Evolutionary conservation across 2,797 vertebrate species (phyloP), one percentile per base, ranked within the genome.

Genomic region (Eupleurogrammus muticus): DNA sequence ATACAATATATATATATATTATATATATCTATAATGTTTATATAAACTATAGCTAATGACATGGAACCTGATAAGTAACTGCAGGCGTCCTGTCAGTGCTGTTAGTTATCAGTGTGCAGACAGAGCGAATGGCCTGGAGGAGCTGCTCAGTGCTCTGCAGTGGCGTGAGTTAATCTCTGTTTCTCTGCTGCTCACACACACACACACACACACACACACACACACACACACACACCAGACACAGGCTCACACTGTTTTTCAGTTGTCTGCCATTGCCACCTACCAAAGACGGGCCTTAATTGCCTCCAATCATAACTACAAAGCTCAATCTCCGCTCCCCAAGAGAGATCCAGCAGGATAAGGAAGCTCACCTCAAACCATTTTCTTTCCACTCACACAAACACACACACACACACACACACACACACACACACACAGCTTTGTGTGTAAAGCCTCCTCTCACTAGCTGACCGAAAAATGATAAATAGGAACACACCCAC

Each of bases 271-370:
- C 74, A 69, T 77, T 80, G 84, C 86, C 72, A 79, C 83, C 71
- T 49, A 79, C 80, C 77, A 85, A 88, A 89, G 81, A 74, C 77
- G 73, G 70, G 50, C 73, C 79, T 84, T 90, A 90, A 90, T 91
- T 87, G 87, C 70, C 77, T 86, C 83, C 88, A 92, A 91, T 90
- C 87, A 89, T 77, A 86, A 73, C 64, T 88, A 89, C 84, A 91
- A 91, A 91, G 85, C 81, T 79, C 83, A 89, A 88, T 88, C 80
- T 82, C 71, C 88, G 54, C 74, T 69, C 75, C 79, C 69, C 75
- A 81, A 82, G 78, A 75, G 77, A 89, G 85, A 91, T 92, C 75
- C 72, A 78, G 82, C 68, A 40, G 74, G 86, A 91, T 87, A 87
- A 87, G 87, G 81, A 86, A 81, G 70, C 90, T 82, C 79, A 81